phyloP scores from a whole-genome alignment of 2,797 vertebrate genomes.

The Fistularia commersonii region DNA sequence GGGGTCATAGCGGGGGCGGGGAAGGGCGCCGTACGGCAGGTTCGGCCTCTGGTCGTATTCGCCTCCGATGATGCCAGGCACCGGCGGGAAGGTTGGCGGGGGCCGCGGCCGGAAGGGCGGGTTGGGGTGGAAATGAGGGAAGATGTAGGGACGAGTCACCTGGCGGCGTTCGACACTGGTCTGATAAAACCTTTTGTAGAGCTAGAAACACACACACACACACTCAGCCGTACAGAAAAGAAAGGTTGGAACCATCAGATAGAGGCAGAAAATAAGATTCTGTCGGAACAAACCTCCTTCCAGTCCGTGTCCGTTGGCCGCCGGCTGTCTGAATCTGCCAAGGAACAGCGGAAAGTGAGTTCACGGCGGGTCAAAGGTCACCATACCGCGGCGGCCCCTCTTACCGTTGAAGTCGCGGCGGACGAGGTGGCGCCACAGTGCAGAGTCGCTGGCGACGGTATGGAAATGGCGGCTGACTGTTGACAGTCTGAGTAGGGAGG shows the following conservation, averaged over 20 bases:
- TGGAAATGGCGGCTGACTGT: slow-evolving; percentile 79
- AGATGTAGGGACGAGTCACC: not conserved
- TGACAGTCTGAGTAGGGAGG: slow-evolving; percentile 80
- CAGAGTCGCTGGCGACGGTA: slow-evolving; percentile 74
- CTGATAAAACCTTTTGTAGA: slow-evolving; percentile 58
- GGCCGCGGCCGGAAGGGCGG: slow-evolving; percentile 35
- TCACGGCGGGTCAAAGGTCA: not conserved
- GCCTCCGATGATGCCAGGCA: slow-evolving; percentile 73
- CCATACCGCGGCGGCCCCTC: not conserved
- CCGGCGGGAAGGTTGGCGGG: slow-evolving; percentile 34
- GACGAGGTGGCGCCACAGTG: slow-evolving; percentile 89
- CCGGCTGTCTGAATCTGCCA: slow-evolving; percentile 26
- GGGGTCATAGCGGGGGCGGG: slow-evolving; percentile 69
- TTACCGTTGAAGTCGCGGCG: slow-evolving; percentile 86
- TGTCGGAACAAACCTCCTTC: slow-evolving; percentile 62
- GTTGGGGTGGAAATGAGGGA: slow-evolving; percentile 7
- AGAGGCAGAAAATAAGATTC: not conserved
- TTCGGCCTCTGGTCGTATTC: slow-evolving; percentile 65
- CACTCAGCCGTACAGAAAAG: not conserved
- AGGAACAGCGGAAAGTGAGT: slow-evolving; percentile 4
- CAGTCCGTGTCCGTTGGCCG: slow-evolving; percentile 64
- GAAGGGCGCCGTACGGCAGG: slow-evolving; percentile 51
- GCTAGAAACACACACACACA: slow-evolving; percentile 38
- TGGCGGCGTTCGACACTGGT: slow-evolving; percentile 8
- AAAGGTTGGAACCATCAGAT: not conserved